Conservation (phyloP, 2,797 vertebrate genomes). For the Sebastes jordani region DNA sequence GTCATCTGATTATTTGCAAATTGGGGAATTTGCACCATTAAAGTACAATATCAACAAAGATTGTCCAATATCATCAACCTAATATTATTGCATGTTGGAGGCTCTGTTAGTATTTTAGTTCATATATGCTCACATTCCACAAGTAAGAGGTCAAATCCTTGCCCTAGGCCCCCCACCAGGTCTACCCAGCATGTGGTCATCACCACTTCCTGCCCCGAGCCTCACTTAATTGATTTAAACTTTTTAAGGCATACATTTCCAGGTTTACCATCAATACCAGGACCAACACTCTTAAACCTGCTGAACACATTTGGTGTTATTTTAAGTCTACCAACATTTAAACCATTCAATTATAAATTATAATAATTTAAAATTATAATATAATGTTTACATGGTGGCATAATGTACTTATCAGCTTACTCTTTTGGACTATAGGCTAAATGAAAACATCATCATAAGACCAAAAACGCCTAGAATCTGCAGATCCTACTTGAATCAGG, state of each 20-base stretch:
- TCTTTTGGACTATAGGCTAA: neutral
- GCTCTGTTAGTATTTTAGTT: neutral
- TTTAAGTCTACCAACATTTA: neutral
- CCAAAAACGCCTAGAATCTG: neutral
- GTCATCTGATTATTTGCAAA: too few species aligned
- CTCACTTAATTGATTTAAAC: neutral
- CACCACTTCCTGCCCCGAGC: neutral
- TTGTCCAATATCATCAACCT: too few species aligned
- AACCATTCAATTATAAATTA: neutral
- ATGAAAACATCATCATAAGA: neutral
- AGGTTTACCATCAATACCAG: neutral
- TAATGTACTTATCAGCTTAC: neutral
- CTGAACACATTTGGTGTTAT: neutral
- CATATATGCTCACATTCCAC: neutral
- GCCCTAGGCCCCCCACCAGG: neutral
- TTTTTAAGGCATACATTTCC: neutral
- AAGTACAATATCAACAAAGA: neutral
- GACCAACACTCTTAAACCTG: neutral
- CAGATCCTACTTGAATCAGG: neutral
- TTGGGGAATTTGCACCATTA: neutral
- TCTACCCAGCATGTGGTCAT: neutral
- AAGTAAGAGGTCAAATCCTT: neutral
- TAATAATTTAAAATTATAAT: neutral
- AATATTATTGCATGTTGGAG: rapidly evolving
- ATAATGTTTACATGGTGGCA: neutral